Evolutionary conservation across 2,888 invertebrate species (phyloP), one percentile per base, ranked within the genome.

Genomic region (Lamproptera curius): DNA sequence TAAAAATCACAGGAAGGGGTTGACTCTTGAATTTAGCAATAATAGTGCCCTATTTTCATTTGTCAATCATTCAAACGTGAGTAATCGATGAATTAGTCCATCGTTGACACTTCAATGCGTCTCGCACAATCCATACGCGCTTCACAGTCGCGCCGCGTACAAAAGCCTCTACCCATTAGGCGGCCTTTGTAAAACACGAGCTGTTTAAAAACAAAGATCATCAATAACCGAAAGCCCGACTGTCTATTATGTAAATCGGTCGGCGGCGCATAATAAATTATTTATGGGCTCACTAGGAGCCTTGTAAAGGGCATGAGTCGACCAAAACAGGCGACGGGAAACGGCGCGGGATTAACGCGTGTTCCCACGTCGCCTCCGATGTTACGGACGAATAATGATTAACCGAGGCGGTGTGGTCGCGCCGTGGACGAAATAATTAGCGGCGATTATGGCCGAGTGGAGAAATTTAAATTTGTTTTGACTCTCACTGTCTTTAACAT

Each of bases 171-270:
- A n/a, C 16, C 42, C 33, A 38, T 43, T 34, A 48, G 31, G n/a
- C 26, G 15, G 17, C 33, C 13, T 49, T 40, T 39, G 39, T 49
- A 36, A 49, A 49, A 44, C 40, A 40, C 35, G 39, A 39, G 17
- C 39, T 20, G 36, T 47, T 53, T 48, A 46, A 41, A 51, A 53
- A 52, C 47, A 51, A 54, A 53, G 48, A 56, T 54, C 59, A 59
- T 57, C 53, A 57, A 59, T 52, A 54, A 54, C 55, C 53, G 35
- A 50, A 40, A 44, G 43, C 43, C 43, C 50, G 48, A 46, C 34
- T 50, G 50, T 57, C 59, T 54, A 60, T 60, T 62, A 60, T 59
- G 60, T 60, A 59, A 57, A 62, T 56, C 55, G 54, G 36, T 26
- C 11, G 13, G 49, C 34, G 52, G 50, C 50, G 52, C 49, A 53